Percentiles rank a stretch among this genome's conserved stretches.
Evolutionary conservation across 2,797 vertebrate species (phyloP).

Genomic region (Lepidocolaptes lacrymiger): DNA sequence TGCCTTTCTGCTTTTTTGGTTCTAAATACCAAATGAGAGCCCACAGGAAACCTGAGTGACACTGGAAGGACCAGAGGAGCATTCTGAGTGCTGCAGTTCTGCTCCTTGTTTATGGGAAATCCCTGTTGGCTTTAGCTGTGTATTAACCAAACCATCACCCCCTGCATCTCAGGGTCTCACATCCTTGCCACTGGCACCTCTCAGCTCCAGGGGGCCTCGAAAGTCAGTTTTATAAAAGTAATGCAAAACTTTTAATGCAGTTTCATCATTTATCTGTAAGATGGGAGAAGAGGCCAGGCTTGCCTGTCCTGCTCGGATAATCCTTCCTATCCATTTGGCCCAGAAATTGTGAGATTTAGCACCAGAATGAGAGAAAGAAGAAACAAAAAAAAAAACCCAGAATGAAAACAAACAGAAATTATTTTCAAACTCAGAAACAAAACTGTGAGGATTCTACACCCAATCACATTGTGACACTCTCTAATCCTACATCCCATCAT

Average conservation of each 20-base stretch:
- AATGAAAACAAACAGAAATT: neutral
- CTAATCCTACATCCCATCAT: neutral
- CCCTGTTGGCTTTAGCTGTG: neutral
- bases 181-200: neutral
- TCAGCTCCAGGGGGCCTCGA: neutral
- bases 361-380: neutral
- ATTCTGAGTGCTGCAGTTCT: neutral
- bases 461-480: neutral
- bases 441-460: neutral
- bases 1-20: neutral
- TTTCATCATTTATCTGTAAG: neutral
- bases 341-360: neutral
- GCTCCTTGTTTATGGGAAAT: neutral
- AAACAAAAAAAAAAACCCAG: neutral
- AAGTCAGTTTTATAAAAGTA: neutral
- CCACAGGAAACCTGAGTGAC: neutral
- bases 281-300: neutral
- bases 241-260: neutral
- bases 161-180: neutral
- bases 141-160: neutral
- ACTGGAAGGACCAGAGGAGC: rapidly evolving
- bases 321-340: neutral
- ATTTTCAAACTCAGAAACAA: neutral
- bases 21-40: neutral
- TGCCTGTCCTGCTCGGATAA: neutral